phyloP scores from a whole-genome alignment of 2,888 invertebrate genomes.

The Cacoxenus indagator region DNA sequence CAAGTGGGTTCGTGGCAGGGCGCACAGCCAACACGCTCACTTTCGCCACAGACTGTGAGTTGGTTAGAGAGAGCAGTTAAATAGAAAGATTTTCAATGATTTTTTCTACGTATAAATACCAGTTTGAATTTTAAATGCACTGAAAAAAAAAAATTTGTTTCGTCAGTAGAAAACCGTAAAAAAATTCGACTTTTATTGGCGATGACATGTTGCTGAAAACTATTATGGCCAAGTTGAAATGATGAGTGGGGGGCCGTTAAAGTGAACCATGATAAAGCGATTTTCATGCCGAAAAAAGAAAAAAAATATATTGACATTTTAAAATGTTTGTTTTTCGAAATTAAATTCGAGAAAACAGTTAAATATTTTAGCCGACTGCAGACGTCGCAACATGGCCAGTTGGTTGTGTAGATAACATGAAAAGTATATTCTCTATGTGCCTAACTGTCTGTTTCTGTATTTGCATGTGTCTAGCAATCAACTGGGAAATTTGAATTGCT shows the following conservation, averaged over 20 bases:
- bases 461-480: neutral
- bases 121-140: neutral
- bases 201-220: neutral
- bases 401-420: neutral
- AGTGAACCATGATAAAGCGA: no score
- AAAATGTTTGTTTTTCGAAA: neutral
- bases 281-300: no score
- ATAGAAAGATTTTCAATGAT: neutral
- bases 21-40: slow-evolving; percentile 39
- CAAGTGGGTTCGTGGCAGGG: slow-evolving; percentile 38
- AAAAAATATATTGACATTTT: no score
- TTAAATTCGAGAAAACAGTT: neutral
- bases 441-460: neutral
- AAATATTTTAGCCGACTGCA: neutral
- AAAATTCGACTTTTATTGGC: neutral
- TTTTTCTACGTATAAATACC: neutral
- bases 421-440: neutral
- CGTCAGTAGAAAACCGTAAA: neutral
- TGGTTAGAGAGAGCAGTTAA: no score
- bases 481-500: neutral
- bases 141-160: neutral
- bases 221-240: no score
- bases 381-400: neutral
- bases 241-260: no score
- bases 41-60: slow-evolving; percentile 39